Evolutionary conservation across 2,113 vertebrate genomes (phyloP), one percentile per base, ranked within the genome.

Genomic region (Microcebus jonahi): DNA sequence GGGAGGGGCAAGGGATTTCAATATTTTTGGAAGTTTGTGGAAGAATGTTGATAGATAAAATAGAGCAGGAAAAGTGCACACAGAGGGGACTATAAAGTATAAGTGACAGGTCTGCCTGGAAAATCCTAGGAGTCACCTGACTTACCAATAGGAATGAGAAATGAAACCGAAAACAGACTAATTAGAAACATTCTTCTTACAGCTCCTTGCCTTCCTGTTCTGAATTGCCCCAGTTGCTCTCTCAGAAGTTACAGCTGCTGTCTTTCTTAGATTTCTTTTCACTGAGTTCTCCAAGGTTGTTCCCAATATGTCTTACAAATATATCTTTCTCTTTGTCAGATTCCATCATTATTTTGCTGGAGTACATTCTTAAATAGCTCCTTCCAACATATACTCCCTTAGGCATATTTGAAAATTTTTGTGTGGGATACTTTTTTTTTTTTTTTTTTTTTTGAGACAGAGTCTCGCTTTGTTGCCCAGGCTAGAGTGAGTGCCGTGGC

Each of bases 401-500:
- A 29, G 27, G 50, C 59, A 27, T 70, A 70, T 87, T 95, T 93
- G n/a, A 36, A 94, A 94, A 70, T 92, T 59, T 91, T 61, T 55
- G 5, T 57, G 45, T 34, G 34, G 50, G 14, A 14, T 29, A 10
- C 65, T 97, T 91, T 77, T 91, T 61, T 27, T 61, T 12, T 61
- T 57, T 18, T 55, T 55, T 55, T 55, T 57, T 57, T 57, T 57
- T 55, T 53, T 53, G 9, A 63, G 25, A 29, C 2, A n/a, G 29
- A 27, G 25, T 57, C 55, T 57, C 55, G 8, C 55, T 63, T 4
- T 63, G 25, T 63, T 29, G 10, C 61, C 61, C 27, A 63, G 61
- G 61, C 61, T 63, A n/a, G n/a, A n/a, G n/a, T n/a, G n/a, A n/a
- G n/a, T n/a, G n/a, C n/a, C n/a, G n/a, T n/a, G n/a, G n/a, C n/a